Percentiles rank a stretch among this genome's conserved stretches.
Evolutionary conservation across 2,888 invertebrate genomes (phyloP).

Genomic region (Tinea pellionella): DNA sequence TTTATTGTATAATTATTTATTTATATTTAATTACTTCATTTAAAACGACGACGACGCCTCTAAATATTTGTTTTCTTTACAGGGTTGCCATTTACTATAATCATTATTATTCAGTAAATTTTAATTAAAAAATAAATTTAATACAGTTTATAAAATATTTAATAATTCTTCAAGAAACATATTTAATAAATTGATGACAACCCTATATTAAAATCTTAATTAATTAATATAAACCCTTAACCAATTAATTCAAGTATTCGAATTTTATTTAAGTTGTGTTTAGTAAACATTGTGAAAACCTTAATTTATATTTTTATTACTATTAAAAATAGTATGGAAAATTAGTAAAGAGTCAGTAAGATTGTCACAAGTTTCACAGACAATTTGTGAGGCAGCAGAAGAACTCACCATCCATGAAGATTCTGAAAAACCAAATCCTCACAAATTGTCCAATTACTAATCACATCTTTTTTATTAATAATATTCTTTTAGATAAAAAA

Average conservation of each 20-base stretch:
- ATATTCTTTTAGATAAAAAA: not conserved
- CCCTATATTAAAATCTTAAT: not conserved
- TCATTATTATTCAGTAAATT: not conserved
- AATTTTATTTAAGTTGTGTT: slow-evolving; percentile 4
- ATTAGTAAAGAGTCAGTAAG: slow-evolving; percentile 22
- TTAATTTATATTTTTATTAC: slow-evolving; percentile 22
- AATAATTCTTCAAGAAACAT: no score
- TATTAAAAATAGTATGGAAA: not conserved
- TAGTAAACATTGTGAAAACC: slow-evolving; percentile 36
- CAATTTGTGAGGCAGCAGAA: slow-evolving; percentile 43
- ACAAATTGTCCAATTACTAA: slow-evolving; percentile 1
- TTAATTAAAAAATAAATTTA: no score
- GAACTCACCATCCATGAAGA: slow-evolving; percentile 61
- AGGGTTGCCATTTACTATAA: slow-evolving; percentile 49
- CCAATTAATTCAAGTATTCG: not conserved
- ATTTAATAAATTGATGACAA: not conserved
- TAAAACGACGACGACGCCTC: not conserved
- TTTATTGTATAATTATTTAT: no score
- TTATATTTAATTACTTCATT: no score
- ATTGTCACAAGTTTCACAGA: slow-evolving; percentile 45
- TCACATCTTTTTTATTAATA: not conserved
- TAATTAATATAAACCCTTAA: not conserved
- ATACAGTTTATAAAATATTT: not conserved
- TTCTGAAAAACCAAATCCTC: slow-evolving; percentile 37
- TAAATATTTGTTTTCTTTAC: slow-evolving; percentile 22